Conservation (phyloP, 2,113 vertebrate species). For the Vidua chalybeata region DNA sequence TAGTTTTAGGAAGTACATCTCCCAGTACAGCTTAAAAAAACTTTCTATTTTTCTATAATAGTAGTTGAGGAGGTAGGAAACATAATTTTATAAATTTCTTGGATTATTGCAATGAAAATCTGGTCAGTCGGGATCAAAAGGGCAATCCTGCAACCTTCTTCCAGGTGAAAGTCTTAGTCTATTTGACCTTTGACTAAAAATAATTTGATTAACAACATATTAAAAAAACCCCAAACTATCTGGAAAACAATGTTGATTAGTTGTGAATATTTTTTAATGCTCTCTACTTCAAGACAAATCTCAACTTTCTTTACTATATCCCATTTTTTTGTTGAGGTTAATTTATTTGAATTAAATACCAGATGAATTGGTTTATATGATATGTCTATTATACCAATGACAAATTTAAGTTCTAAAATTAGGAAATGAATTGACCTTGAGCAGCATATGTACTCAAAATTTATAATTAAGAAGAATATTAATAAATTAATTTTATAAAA, state of each 20-base stretch:
- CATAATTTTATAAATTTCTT: not conserved
- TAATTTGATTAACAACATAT: not conserved
- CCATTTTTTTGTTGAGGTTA: not conserved
- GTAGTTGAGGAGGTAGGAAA: not conserved
- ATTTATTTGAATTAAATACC: conserved; percentile 9
- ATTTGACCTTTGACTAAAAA: not conserved
- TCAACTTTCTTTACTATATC: not conserved
- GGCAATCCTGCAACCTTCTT: not conserved
- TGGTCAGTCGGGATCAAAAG: not conserved
- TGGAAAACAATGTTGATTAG: not conserved
- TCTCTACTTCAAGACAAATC: not conserved
- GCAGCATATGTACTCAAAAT: conserved; percentile 39
- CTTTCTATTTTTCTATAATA: not conserved
- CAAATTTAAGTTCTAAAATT: conserved; percentile 35
- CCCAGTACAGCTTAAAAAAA: not conserved
- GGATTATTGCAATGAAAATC: not conserved
- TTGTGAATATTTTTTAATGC: not conserved
- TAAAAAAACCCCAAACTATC: fast-evolving
- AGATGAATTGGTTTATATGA: not conserved
- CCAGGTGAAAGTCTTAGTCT: not conserved
- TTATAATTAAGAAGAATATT: conserved; percentile 49
- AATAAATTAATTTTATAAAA: conserved; percentile 62
- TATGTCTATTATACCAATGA: not conserved
- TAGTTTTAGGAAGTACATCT: not conserved
- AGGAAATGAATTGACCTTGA: conserved; percentile 44